Evolutionary conservation across 2,888 invertebrate species (phyloP), one percentile per base, ranked within the genome.

Genomic region (Tuberolachnus salignus): DNA sequence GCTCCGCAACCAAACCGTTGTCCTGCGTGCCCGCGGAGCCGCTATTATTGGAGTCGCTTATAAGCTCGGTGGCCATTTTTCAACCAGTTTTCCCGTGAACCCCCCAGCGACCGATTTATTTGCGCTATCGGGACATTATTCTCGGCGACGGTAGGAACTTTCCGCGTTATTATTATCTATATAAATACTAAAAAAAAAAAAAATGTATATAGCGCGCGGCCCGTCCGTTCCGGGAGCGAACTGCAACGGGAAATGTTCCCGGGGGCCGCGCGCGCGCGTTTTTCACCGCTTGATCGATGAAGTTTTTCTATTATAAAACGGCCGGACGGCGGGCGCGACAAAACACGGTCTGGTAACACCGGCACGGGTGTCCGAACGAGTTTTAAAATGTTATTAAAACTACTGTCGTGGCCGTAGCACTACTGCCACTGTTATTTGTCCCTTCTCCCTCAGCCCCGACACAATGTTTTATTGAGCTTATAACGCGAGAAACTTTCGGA

Each of bases 301-400:
- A 75, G 55, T 75, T 75, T 75, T 75, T 75, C 75, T 75, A 75
- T 75, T 75, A 75, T 61, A 61, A n/a, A 67, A 75, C 75, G 75
- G 46, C n/a, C 16, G 51, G 23, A 64, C 23, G 64, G 74, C 44
- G 64, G 53, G 23, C 23, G 23, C 23, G n/a, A n/a, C n/a, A 55
- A 63, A 13, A 23, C 21, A 44, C 21, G 21, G 42, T 13, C 4
- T 34, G 6, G 46, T 4, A n/a, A 10, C 1, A 14, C 3, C 9
- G 8, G 57, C 3, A 16, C 10, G 69, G 23, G 51, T 16, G 73
- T 64, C 66, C 34, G 42, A 78, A 78, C 67, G 69, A 78, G 78
- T 78, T 78, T 78, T 78, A 67, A 78, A 78, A 67, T 59, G 59
- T 78, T 69, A 78, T 78, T 78, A 78, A 69, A 78, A 59, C 78